Percentiles rank a stretch among this genome's conserved stretches.
Conservation (phyloP, 2,888 invertebrate genomes). For the Andrena flavipes region DNA sequence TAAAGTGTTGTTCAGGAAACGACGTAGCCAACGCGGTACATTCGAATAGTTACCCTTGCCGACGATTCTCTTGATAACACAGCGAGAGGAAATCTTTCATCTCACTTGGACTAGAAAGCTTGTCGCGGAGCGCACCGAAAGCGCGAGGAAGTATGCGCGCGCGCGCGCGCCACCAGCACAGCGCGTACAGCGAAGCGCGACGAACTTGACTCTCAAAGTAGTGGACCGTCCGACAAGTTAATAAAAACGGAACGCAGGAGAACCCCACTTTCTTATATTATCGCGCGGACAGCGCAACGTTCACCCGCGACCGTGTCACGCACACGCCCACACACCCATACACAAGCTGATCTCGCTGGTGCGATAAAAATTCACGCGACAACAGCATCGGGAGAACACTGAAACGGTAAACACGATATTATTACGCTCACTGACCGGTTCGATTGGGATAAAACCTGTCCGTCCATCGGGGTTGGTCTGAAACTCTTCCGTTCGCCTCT, state of each 20-base stretch:
- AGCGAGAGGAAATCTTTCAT: conserved; percentile 47
- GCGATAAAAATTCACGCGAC: conserved; percentile 32
- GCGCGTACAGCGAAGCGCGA: conserved; percentile 72
- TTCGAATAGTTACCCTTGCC: conserved; percentile 22
- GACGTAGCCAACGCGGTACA: not conserved
- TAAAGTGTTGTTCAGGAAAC: not conserved
- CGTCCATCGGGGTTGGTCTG: conserved; percentile 33
- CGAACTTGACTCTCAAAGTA: conserved; percentile 74
- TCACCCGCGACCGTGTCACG: conserved; percentile 42
- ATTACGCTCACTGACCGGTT: conserved; percentile 43
- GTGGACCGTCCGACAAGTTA: conserved; percentile 70
- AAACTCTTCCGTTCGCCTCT: conserved; percentile 7
- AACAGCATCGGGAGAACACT: not conserved
- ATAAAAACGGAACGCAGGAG: conserved; percentile 69
- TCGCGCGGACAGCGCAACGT: conserved; percentile 41
- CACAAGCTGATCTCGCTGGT: not conserved
- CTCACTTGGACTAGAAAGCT: conserved; percentile 47
- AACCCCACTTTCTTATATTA: conserved; percentile 65
- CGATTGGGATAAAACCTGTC: conserved; percentile 44
- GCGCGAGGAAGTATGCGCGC: conserved; percentile 68
- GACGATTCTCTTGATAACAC: conserved; percentile 30
- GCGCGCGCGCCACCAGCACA: conserved; percentile 42
- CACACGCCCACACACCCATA: conserved; percentile 19
- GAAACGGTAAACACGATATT: conserved; percentile 33
- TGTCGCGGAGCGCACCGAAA: conserved; percentile 59